Percentiles rank a stretch among this genome's conserved stretches.
phyloP scores from a whole-genome alignment of 2,888 invertebrate species.

The Pterostichus madidus region DNA sequence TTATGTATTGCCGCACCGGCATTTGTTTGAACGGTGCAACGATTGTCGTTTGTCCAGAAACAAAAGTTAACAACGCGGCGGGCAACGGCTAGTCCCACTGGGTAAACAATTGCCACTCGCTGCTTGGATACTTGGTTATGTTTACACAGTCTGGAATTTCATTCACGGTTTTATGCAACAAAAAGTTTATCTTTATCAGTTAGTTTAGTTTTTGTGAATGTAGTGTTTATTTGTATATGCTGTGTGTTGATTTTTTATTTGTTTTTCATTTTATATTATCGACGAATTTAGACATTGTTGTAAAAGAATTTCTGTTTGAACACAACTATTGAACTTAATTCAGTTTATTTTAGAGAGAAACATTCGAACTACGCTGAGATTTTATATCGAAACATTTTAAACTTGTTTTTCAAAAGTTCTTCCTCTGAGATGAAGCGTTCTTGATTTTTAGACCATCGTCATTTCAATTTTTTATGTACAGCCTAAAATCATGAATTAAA shows the following conservation, averaged over 20 bases:
- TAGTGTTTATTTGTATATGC: not conserved
- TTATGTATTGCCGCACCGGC: conserved; percentile 38
- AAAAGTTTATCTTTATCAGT: conserved; percentile 35
- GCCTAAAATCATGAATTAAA: too few relatives aligned
- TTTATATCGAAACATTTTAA: too few relatives aligned
- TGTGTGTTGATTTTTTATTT: conserved; percentile 4
- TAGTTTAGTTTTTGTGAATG: conserved; percentile 12
- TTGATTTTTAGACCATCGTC: too few relatives aligned
- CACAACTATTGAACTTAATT: too few relatives aligned
- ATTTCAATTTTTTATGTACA: too few relatives aligned
- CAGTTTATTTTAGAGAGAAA: too few relatives aligned
- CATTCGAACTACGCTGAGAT: too few relatives aligned
- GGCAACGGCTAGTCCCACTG: conserved; percentile 32
- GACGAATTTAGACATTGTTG: too few relatives aligned
- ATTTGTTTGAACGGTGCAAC: conserved; percentile 45
- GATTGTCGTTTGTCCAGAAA: conserved; percentile 46
- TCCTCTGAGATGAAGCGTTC: too few relatives aligned
- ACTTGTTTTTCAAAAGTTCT: too few relatives aligned
- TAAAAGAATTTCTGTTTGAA: too few relatives aligned
- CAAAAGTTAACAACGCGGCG: conserved; percentile 47
- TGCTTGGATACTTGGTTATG: conserved; percentile 21
- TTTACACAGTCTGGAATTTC: conserved; percentile 11
- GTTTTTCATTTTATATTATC: not conserved
- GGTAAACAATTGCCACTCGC: conserved; percentile 48
- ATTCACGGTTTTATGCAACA: not conserved